Evolutionary conservation across 2,113 vertebrate genomes (phyloP), one percentile per base, ranked within the genome.

Genomic region (Ptychochromis oligacanthus): DNA sequence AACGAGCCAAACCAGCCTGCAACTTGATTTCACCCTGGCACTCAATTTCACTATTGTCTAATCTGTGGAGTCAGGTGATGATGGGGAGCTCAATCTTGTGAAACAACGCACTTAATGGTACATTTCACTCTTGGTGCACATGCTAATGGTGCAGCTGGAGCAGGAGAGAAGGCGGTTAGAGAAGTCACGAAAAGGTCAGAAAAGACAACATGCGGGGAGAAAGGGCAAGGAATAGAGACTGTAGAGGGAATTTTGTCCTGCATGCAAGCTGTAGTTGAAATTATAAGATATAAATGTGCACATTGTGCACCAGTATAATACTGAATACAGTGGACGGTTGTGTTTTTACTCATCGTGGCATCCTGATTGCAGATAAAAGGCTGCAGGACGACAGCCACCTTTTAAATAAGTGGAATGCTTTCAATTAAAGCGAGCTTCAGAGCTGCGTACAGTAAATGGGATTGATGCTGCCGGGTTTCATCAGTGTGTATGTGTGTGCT

Each of bases 61-160:
- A 94, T 94, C 81, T 70, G 84, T 43, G 59, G 18, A 58, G 90
- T 87, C 88, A 87, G 87, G 81, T 89, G 92, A 88, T 62, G 88
- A 91, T 24, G 56, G 67, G 75, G n/a, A 55, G 83, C 86, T 83
- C 59, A 60, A 54, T 89, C 79, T 87, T 79, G 87, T 81, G 70
- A 83, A 70, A 64, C 31, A 5, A 43, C 52, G 77, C 28, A 13
- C 74, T 80, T 89, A 84, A 59, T 76, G 84, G 67, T 34, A 4
- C 58, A 26, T 85, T 70, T 83, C 4, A 14, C 49, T 57, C 77
- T 64, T 13, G 1, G 59, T 1, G 2, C 24, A 36, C 58, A 3
- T 46, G 62, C 59, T 34, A 14, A 15, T 6, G 9, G 24, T 18
- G n/a, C 13, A 62, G 54, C 20, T 26, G 70, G 38, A 18, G 49